phyloP scores from a whole-genome alignment of 2,113 vertebrate genomes.

The Puffinus mauretanicus region DNA sequence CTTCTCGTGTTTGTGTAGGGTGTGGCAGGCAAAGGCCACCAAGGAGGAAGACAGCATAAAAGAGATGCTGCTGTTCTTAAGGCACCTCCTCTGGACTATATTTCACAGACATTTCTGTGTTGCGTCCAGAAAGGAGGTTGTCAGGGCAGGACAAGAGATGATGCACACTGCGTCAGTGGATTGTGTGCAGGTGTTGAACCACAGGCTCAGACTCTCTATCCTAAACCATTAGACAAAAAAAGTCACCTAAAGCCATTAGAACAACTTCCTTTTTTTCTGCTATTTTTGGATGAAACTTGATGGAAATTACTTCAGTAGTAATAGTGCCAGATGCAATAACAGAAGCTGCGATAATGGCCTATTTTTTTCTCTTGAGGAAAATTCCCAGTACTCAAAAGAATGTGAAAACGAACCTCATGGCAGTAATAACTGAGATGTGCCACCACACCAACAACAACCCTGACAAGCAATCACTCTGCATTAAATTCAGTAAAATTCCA shows the following conservation, averaged over 20 bases:
- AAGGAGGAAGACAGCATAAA: neutral
- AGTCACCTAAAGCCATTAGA: neutral
- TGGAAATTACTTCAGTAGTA: neutral
- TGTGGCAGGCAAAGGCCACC: neutral
- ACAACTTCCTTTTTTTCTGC: neutral
- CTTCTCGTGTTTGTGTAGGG: neutral
- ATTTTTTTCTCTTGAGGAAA: slow-evolving; percentile 1
- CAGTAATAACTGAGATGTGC: slow-evolving; percentile 13
- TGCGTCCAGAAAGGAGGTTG: neutral
- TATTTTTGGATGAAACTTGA: neutral
- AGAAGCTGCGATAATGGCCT: neutral
- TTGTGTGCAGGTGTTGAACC: neutral
- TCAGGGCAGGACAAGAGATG: neutral
- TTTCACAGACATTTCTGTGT: neutral
- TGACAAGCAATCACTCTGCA: slow-evolving; percentile 16
- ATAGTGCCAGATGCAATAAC: slow-evolving; percentile 12
- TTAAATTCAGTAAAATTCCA: slow-evolving; percentile 21
- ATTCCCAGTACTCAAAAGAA: slow-evolving; percentile 21
- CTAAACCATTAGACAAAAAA: neutral
- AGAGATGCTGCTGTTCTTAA: neutral
- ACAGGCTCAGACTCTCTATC: neutral
- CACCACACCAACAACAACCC: neutral
- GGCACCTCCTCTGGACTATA: neutral
- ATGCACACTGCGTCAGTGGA: neutral
- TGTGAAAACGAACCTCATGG: slow-evolving; percentile 15